Conservation (phyloP, 2,797 vertebrate species). For the Borostomias antarcticus region DNA sequence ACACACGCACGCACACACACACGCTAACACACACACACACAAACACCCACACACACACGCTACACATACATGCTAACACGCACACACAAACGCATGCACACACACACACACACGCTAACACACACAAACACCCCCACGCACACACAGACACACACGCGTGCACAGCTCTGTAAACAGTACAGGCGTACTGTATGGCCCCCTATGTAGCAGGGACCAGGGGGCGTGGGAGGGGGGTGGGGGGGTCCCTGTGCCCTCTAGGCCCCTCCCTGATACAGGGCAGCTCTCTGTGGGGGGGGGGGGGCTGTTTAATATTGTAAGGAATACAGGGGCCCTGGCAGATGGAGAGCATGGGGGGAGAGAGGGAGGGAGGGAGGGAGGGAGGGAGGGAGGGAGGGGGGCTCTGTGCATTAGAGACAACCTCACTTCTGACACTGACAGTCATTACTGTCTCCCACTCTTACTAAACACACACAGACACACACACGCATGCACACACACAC, state of each 20-base stretch:
- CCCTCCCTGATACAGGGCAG: constrained; percentile 15
- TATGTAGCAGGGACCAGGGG: constrained; percentile 1
- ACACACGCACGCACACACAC: constrained; percentile 19
- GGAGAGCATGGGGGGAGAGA: constrained; percentile 20
- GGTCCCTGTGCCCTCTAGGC: not conserved
- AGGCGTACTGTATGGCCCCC: not conserved
- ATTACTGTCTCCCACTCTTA: not conserved
- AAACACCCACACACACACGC: constrained; percentile 17
- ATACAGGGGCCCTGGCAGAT: constrained; percentile 23
- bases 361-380: not conserved
- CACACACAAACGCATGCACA: constrained; percentile 3
- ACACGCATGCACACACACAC: not conserved
- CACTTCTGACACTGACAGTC: constrained; percentile 1
- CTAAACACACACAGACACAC: not conserved
- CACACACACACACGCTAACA: not conserved
- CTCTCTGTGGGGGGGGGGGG: constrained; percentile 7
- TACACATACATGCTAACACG: too few relatives aligned
- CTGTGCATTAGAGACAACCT: constrained; percentile 15
- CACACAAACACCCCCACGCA: constrained; percentile 15
- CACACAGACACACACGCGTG: not conserved
- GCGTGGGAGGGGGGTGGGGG: not conserved
- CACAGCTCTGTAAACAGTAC: not conserved
- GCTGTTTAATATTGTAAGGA: constrained; percentile 31
- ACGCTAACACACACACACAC: not conserved
- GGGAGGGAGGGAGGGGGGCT: not conserved